A percentile compares a stretch with the other conserved stretches of the same genome.
These are phyloP conservation scores for Hemiscyllium ocellatum DNA, from an alignment of 2,113 vertebrate genomes.

Conservation along the genomic window DNA sequence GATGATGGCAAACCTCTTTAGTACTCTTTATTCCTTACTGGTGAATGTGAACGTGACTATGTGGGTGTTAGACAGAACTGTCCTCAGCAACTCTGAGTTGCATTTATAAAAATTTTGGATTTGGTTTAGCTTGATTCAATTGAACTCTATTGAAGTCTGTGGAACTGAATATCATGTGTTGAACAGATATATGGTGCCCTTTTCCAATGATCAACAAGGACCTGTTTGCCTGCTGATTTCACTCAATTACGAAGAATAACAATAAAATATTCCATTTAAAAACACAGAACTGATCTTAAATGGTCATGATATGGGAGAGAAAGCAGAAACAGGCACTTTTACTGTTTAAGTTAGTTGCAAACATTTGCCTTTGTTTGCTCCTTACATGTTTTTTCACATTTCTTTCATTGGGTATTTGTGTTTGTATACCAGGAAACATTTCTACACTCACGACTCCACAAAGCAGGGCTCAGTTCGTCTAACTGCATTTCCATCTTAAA, in stretches of 20 bases:
- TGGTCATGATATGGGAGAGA: neutral
- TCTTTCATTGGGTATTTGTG: neutral
- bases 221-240: neutral
- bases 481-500: neutral
- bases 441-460: neutral
- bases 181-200: neutral
- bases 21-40: neutral
- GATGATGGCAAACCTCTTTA: too few relatives aligned
- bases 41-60: neutral
- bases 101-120: neutral
- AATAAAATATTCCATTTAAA: too few relatives aligned
- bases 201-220: neutral
- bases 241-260: neutral
- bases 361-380: neutral
- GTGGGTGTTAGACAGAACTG: neutral
- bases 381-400: neutral
- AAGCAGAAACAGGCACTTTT: neutral
- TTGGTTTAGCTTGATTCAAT: neutral
- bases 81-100: neutral
- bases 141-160: neutral
- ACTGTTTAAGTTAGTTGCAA: too few relatives aligned
- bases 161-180: neutral
- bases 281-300: neutral
- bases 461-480: neutral
- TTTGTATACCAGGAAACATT: neutral